A percentile compares a stretch with the other conserved stretches of the same genome.
These are phyloP conservation scores for Pristionchus fissidentatus DNA, from an alignment of 2,888 invertebrate species.

Conservation along the genomic window DNA sequence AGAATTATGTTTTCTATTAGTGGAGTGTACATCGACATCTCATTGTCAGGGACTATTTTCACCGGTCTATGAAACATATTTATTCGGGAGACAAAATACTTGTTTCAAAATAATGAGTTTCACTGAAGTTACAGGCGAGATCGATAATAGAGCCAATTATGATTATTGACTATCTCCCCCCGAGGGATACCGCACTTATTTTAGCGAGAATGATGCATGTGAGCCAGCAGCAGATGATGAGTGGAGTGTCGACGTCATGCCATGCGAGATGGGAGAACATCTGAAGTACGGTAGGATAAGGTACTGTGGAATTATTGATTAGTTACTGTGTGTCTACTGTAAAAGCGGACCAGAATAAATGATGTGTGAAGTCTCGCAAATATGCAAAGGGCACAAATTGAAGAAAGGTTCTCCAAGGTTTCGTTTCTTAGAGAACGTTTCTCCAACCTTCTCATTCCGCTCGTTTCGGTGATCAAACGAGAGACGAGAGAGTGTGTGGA, in stretches of 20 bases:
- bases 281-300: not conserved
- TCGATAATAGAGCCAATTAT: not conserved
- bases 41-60: too few relatives aligned
- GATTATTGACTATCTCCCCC: not conserved
- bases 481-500: slow-evolving; percentile 10
- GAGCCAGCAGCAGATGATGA: slow-evolving; percentile 66
- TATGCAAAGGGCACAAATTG: not conserved
- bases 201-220: slow-evolving; percentile 60
- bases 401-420: too few relatives aligned
- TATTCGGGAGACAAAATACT: too few relatives aligned
- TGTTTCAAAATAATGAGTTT: too few relatives aligned
- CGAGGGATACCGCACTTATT: not conserved
- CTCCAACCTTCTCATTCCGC: too few relatives aligned
- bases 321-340: not conserved
- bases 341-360: not conserved
- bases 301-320: not conserved
- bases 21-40: too few relatives aligned
- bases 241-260: slow-evolving; percentile 69
- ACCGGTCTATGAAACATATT: too few relatives aligned
- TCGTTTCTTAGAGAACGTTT: too few relatives aligned
- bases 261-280: slow-evolving; percentile 54
- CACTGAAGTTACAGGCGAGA: too few relatives aligned
- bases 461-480: not conserved
- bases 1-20: not conserved
- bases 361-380: not conserved